Evolutionary conservation across 2,113 vertebrate genomes (phyloP).

Genomic region (Pterocles burchelli): DNA sequence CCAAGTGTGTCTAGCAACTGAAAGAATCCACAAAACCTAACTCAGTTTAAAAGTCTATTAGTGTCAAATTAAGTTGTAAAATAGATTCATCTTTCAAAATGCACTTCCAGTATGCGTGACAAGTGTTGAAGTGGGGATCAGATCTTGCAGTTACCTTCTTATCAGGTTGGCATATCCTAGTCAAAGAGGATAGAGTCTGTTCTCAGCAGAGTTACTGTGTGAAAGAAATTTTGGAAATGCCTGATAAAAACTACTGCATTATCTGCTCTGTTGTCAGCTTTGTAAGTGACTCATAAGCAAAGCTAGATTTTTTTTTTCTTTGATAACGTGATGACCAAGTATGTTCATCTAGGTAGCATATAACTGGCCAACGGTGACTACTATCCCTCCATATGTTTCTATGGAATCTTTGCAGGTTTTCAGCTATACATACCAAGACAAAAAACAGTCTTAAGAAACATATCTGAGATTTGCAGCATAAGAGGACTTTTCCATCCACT

Average conservation of each 20-base stretch:
- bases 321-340: slow-evolving; percentile 9
- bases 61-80: slow-evolving; percentile 12
- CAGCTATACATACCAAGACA: background rate
- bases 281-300: background rate
- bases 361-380: slow-evolving; percentile 59
- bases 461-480: background rate
- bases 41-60: background rate
- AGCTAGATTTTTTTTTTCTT: background rate
- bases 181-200: background rate
- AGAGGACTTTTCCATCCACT: slow-evolving; percentile 41
- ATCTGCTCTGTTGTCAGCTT: slow-evolving; percentile 32
- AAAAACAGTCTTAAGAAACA: background rate
- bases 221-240: background rate
- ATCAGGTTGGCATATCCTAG: background rate
- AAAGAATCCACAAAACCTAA: slow-evolving; percentile 12
- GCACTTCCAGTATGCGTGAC: background rate
- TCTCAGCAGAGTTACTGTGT: background rate
- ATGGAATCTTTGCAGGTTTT: slow-evolving; percentile 2
- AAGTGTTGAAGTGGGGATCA: background rate
- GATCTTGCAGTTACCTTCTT: background rate
- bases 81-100: background rate
- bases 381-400: slow-evolving; percentile 4
- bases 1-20: background rate
- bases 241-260: background rate
- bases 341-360: slow-evolving; percentile 54